Evolutionary conservation across 2,888 invertebrate species (phyloP), one percentile per base, ranked within the genome.

Genomic region (Leptinotarsa rubiginosa): DNA sequence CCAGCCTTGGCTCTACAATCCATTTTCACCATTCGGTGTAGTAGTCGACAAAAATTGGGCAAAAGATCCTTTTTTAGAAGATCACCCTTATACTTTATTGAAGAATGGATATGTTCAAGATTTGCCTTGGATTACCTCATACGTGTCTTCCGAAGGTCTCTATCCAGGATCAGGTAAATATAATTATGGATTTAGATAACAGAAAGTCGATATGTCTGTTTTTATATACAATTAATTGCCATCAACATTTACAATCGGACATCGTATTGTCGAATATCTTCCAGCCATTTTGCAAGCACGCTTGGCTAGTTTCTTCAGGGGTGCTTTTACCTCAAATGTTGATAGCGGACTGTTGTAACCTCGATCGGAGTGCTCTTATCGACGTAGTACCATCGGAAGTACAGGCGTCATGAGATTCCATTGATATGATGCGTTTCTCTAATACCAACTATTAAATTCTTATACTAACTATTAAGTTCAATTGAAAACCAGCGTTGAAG

Each of bases 1-100:
- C 54, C 76, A 90, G 90, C 89, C 90, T 31, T 91, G 89, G 88
- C 85, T 92, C 18, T 92, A 92, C 82, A 91, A 92, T 85, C 91
- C 94, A 76, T 93, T 93, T 84, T 91, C 93, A 0, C 92, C 93
- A 0, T 95, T 95, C 84, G 93, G 92, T 0, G 93, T 94, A 0
- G 93, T 93, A 0, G 89, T 92, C 0, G 95, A 96, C 81, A 87
- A 86, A 70, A 41, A 41, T 10, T 87, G 87, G 81, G 87, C 89
- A 1, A 86, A 90, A 0, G 88, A 91, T 31, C 91, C 93, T 0
- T 93, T 95, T 86, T 87, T 96, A 7, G 89, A 90, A 0, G 90
- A 92, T 75, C 89, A 92, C 73, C 95, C 95, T 0, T 90, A 90
- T 79, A 89, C 90, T 50, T 89, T 93, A 0, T 89, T 95, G 1